Base-by-base conservation (phyloP, 2,888 invertebrate genomes). In the Nomada fucata region DNA sequence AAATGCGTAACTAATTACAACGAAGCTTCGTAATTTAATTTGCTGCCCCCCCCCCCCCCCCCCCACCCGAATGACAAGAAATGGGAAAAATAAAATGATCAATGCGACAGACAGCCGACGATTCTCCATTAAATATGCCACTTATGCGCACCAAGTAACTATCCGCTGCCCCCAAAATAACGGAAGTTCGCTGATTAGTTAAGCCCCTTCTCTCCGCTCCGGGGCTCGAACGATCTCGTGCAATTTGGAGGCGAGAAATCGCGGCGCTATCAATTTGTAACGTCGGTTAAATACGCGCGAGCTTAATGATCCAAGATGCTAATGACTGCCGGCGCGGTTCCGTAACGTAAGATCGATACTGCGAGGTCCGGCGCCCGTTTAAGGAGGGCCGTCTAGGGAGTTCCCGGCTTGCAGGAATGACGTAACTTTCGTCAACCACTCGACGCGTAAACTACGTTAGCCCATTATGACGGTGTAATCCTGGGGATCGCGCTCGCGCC, bases 401-500 rank as follows among this genome's bases (percentile, higher is more conserved):
- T 53, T 64, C 44, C 11, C 18, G 20, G 52, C 18, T 55, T 20
- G 5, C 29, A 44, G 73, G 57, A 73, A 79, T 69, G 80, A 63
- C 79, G 42, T 72, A 71, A 71, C 67, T 79, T 78, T 67, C 67
- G 65, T 36, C 69, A 64, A 13, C 77, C 64, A 53, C 44, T 68
- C 78, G 76, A 29, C 61, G 44, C 69, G 77, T 64, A 59, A 70
- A 70, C 69, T 57, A 53, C 64, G 78, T 79, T 77, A 79, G 64
- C 57, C 77, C 76, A 79, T 79, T 70, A 79, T 50, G 42, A 59
- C 52, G 63, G 52, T 50, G 57, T 77, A 59, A 64, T 69, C 55
- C 50, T 3, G 60, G n/a, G 18, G n/a, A 57, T 26, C 47, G 55
- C 20, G 68, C 50, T 13, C 20, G 50, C n/a, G 52, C 18, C 18